Evolutionary conservation across 30 jellyfish, hydroid and myxozoan species (phyloP).

Genomic region (Chrysaora quinquecirrha): DNA sequence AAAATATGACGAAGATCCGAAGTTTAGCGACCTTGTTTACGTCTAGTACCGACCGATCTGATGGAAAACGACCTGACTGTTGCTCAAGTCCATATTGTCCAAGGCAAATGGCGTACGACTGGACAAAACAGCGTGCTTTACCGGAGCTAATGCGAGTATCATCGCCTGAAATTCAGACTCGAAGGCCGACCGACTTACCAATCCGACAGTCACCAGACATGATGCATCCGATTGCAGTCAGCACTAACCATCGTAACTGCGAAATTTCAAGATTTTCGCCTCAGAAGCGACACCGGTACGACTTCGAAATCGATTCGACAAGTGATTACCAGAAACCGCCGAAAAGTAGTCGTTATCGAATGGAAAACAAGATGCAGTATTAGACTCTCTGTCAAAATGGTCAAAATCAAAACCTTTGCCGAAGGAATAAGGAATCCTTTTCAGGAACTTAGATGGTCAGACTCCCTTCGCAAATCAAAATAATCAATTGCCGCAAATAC

Average conservation of each 20-base stretch:
- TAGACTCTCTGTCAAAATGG: too few species aligned
- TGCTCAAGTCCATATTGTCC: slow-evolving; percentile 66
- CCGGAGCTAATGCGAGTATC: not conserved
- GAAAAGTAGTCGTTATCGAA: not conserved
- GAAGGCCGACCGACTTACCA: not conserved
- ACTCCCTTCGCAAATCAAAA: too few species aligned
- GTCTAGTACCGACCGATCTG: slow-evolving; percentile 11
- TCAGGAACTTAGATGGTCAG: too few species aligned
- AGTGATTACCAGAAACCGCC: not conserved
- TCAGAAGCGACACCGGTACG: slow-evolving; percentile 38
- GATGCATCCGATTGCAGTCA: slow-evolving; percentile 3
- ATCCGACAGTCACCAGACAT: slow-evolving; percentile 12
- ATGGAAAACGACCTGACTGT: slow-evolving; percentile 54
- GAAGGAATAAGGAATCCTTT: too few species aligned
- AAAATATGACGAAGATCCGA: slow-evolving; percentile 24
- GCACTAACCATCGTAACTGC: not conserved
- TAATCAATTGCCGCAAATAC: too few species aligned
- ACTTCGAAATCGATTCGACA: not conserved
- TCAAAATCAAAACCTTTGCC: too few species aligned
- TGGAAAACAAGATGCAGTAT: not conserved
- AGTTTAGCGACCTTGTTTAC: slow-evolving; percentile 30
- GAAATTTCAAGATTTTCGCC: slow-evolving; percentile 22
- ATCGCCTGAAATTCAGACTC: not conserved
- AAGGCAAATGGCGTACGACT: slow-evolving; percentile 63
- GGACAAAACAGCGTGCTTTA: slow-evolving; percentile 40